Base-by-base conservation (phyloP, 1,140 invertebrate genomes). In the Temnothorax curvispinosus region DNA sequence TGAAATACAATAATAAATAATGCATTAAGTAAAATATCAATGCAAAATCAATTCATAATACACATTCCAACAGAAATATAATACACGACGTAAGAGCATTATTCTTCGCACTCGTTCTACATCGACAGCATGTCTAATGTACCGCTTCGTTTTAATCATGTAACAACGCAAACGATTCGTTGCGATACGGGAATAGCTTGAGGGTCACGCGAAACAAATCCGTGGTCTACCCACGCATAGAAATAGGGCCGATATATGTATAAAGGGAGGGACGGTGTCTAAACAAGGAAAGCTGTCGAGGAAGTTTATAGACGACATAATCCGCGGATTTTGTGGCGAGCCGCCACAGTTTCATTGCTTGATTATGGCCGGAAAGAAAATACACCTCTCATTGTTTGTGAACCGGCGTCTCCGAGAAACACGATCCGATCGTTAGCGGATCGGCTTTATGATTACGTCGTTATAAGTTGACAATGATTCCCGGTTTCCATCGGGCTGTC, bases 371-470 rank as follows among this genome's bases (percentile, higher is more conserved):
- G 85, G 89, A 90, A 90, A 87, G 88, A 89, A 90, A 90, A 90
- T 90, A 71, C 86, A 89, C 88, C 78, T 90, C 78, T 90, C 89
- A 89, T 90, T 90, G 89, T 90, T 90, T 88, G 77, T 27, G 88
- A 54, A 87, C 72, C 89, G 89, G 81, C 89, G 82, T 91, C 89
- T 90, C 89, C 87, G 81, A 84, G 90, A 85, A 91, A 91, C 88
- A 86, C 74, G 86, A 91, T 85, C 90, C 82, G 88, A 91, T 91
- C 90, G 90, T 91, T 91, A 91, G 86, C 81, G 86, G 56, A 75
- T 88, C 86, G 82, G 86, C 89, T 91, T 91, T 91, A 91, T 91
- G 89, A 91, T 91, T 88, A 89, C 84, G 72, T 91, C 90, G 86
- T 89, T 88, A 89, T 91, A 86, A 91, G 67, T 86, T 82, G 88